These are phyloP conservation scores for Drosophila tanythrix DNA, from an alignment of 2,888 invertebrate genomes.

Conservation along the genomic window DNA sequence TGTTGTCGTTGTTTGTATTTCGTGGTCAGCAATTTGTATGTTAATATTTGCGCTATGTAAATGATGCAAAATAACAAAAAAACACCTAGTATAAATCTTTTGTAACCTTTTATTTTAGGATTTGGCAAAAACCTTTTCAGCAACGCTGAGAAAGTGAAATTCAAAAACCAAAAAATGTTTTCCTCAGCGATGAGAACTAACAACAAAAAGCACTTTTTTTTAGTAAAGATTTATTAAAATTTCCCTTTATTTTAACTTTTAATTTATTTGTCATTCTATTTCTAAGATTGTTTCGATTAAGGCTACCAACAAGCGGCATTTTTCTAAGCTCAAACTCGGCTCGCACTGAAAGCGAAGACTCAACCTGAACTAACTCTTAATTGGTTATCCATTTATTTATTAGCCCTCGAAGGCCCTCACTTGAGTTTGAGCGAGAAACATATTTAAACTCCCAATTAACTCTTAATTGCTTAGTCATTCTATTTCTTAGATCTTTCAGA, in stretches of 20 bases:
- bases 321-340: not conserved
- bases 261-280: not conserved
- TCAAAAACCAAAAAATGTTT: slow-evolving; percentile 13
- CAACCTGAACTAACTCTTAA: not conserved
- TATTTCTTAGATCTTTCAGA: not conserved
- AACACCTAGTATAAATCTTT: slow-evolving; percentile 32
- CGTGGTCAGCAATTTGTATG: slow-evolving; percentile 45
- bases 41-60: slow-evolving; percentile 53
- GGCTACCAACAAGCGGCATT: not conserved
- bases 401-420: not conserved
- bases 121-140: slow-evolving; percentile 27
- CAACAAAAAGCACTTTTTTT: not conserved
- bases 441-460: not conserved
- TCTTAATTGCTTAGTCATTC: not conserved
- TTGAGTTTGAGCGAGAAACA: not conserved
- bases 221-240: not conserved
- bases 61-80: slow-evolving; percentile 29
- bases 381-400: not conserved
- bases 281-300: not conserved
- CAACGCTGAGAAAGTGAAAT: slow-evolving; percentile 42
- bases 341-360: not conserved
- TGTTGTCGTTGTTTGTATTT: slow-evolving; percentile 1
- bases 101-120: slow-evolving; percentile 24
- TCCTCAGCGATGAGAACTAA: not conserved
- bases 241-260: too few species aligned